Evolutionary conservation across 1,140 invertebrate species (phyloP), one percentile per base, ranked within the genome.

Genomic region (Aporrectodea caliginosa): DNA sequence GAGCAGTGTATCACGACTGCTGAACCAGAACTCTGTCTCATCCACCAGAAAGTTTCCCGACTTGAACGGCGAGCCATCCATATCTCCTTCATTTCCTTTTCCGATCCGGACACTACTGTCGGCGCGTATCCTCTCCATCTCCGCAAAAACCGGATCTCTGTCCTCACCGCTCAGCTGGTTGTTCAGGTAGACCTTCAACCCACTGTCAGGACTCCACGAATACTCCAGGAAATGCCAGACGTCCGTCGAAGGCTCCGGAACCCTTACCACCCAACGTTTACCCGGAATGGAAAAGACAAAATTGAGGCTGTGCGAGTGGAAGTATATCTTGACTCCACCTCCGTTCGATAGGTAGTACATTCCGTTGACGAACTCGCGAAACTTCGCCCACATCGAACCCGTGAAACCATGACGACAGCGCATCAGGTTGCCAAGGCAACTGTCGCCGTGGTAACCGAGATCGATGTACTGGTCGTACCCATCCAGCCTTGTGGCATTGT

Each of bases 1-100:
- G 33, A 88, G 1, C 43, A 88, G 78, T 27, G 86, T 81, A 31
- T 86, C 84, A 34, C 86, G 77, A 75, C 85, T 83, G 27, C 82
- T 83, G 72, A 84, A 87, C 87, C 87, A 88, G 75, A 85, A 83
- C n/a, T 86, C 85, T 69, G 86, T 80, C 43, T 88, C 87, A 80
- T 88, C 87, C 78, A 81, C 84, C 2, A 82, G 80, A 34, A 84
- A 85, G 30, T 84, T 83, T 16, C 81, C 85, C 68, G 82, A 84
- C 22, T 77, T 73, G 29, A 75, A 76, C 31, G 75, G 69, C 6
- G 35, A 58, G 30, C 58, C 78, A 33, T 76, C 79, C 82, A 82
- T 83, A 43, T 82, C 78, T 22, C 80, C 74, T 1, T 34, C 32
- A 69, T 82, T 82, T 16, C 80, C 81, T 12, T 79, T 30, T 22